phyloP scores from a whole-genome alignment of 1,140 invertebrate species.

The Paraescarpia echinospica region DNA sequence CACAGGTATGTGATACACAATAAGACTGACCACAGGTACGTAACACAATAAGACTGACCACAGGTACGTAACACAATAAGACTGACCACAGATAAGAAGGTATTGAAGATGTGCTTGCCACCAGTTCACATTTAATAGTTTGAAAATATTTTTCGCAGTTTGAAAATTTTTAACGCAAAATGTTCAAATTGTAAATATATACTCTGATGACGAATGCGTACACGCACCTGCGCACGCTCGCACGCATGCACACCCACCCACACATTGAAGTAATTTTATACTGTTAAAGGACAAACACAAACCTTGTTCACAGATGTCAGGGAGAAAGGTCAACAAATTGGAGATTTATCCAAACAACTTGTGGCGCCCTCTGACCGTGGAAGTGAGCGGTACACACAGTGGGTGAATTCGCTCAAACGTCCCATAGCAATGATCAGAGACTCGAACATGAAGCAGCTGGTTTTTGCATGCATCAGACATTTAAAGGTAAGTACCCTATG shows the following conservation, averaged over 20 bases:
- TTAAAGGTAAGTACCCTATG: slow-evolving; percentile 28
- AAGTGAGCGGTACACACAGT: slow-evolving; percentile 34
- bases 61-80: too few relatives aligned
- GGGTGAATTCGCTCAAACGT: slow-evolving; percentile 32
- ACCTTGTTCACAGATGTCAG: neutral
- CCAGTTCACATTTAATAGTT: too few relatives aligned
- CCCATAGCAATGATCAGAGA: slow-evolving; percentile 29
- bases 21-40: too few relatives aligned
- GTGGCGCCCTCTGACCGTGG: slow-evolving; percentile 5
- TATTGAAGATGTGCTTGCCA: too few relatives aligned
- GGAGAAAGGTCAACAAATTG: neutral
- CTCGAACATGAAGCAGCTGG: slow-evolving; percentile 24
- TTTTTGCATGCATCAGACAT: slow-evolving; percentile 26
- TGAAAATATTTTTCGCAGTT: too few relatives aligned
- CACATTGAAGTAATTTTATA: neutral
- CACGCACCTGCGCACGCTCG: neutral
- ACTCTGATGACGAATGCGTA: too few relatives aligned
- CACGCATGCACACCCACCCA: neutral
- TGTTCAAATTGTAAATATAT: too few relatives aligned
- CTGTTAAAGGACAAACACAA: neutral
- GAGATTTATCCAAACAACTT: neutral
- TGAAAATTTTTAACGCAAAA: too few relatives aligned
- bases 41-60: too few relatives aligned
- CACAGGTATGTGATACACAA: too few relatives aligned
- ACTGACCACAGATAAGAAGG: too few relatives aligned